Conservation (phyloP, 1,140 invertebrate species). For the Drusus annulatus region DNA sequence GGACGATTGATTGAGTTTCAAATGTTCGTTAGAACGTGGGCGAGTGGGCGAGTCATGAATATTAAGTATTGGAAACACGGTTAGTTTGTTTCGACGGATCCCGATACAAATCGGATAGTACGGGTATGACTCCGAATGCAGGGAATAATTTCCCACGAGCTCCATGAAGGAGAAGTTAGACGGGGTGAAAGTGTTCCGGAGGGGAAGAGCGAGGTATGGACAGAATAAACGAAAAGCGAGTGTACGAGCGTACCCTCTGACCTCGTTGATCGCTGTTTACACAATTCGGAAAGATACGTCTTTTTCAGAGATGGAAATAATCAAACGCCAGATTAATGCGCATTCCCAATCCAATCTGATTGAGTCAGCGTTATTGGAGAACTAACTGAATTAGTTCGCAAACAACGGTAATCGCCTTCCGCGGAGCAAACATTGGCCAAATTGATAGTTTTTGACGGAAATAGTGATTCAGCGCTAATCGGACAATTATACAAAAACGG, state of each 20-base stretch:
- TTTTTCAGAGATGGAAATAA: background rate
- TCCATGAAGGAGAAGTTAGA: conserved; percentile 2
- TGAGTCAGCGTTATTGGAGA: background rate
- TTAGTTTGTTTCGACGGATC: background rate
- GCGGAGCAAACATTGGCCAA: background rate
- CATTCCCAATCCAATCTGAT: conserved; percentile 9
- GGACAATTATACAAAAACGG: conserved; percentile 9
- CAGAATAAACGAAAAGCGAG: background rate
- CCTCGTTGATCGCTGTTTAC: too few relatives aligned
- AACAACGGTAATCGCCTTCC: background rate
- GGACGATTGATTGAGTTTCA: too few relatives aligned
- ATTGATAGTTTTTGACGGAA: conserved; percentile 15
- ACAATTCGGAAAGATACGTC: too few relatives aligned
- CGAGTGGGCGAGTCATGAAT: too few relatives aligned
- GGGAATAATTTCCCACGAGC: conserved; percentile 39
- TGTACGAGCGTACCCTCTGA: too few relatives aligned
- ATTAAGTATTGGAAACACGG: too few relatives aligned
- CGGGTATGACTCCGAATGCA: conserved; percentile 4
- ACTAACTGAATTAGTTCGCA: background rate
- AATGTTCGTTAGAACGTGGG: too few relatives aligned
- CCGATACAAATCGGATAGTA: background rate
- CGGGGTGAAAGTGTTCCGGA: conserved; percentile 10
- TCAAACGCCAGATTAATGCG: background rate
- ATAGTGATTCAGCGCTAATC: conserved; percentile 14
- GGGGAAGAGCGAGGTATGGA: background rate